A percentile compares a stretch with the other conserved stretches of the same genome.
Evolutionary conservation across 1,140 invertebrate genomes (phyloP).

Genomic region (Idris sp.): DNA sequence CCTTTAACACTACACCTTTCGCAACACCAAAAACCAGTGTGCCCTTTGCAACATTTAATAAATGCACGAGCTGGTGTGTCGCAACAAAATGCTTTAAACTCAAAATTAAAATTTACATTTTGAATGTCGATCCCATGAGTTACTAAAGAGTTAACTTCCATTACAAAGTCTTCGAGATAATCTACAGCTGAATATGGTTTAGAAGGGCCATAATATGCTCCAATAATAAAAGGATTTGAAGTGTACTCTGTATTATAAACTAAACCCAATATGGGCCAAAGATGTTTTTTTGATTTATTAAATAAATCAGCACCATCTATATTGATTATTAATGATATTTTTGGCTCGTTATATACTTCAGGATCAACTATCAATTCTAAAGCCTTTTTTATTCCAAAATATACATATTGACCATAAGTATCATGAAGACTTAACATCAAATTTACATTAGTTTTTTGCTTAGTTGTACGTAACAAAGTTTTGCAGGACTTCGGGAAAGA

Average conservation of each 20-base stretch:
- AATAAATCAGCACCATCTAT: constrained; percentile 3
- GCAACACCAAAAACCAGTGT: background rate
- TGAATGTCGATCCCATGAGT: background rate
- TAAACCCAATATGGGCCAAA: constrained; percentile 5
- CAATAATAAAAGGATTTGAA: constrained; percentile 1
- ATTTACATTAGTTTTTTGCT: background rate
- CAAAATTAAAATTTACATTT: background rate
- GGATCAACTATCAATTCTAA: constrained; percentile 2
- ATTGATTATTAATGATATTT: constrained; percentile 1
- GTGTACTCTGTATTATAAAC: background rate
- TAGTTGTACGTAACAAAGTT: background rate
- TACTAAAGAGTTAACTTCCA: background rate
- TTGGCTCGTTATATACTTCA: background rate
- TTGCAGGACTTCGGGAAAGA: background rate
- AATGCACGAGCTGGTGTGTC: background rate
- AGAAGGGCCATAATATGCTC: constrained; percentile 1
- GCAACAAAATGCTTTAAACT: constrained; percentile 1
- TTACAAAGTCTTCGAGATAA: background rate
- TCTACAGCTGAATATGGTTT: background rate
- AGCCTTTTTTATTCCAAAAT: background rate
- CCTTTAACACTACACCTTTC: background rate
- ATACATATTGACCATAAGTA: background rate
- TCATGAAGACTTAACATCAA: background rate
- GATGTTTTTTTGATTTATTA: background rate
- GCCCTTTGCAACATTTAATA: constrained; percentile 1